Base-by-base conservation (phyloP, 2,113 vertebrate genomes). In the Polypterus senegalus region DNA sequence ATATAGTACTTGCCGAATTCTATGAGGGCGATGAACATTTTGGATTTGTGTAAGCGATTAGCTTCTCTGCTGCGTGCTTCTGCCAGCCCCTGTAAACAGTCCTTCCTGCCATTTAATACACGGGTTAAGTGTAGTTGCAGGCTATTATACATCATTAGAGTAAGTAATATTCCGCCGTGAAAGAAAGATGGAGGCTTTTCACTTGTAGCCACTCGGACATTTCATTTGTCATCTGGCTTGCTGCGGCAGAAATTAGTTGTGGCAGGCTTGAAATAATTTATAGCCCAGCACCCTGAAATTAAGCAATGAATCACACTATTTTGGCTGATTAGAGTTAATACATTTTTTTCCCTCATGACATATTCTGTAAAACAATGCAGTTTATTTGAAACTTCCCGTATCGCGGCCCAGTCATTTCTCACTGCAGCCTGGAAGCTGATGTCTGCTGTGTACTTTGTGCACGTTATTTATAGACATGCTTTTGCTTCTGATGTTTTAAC, bases 171-270 rank as follows among this genome's bases (percentile, higher is more conserved):
- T 81, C 83, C 86, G 81, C 80, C 75, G 72, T 65, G 80, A 78
- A 84, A 88, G 88, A 87, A 85, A 83, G 91, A 91, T 91, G 87
- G 89, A 79, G 76, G 83, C 79, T 79, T 83, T 81, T 85, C 86
- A 82, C 82, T 86, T 85, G 82, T 80, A 79, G 84, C 81, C 75
- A 73, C 76, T 76, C 67, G 76, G 84, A 83, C 84, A 69, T 83
- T 81, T 83, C 85, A 85, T 88, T 83, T 83, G 83, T 88, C 86
- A 84, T 83, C 74, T 72, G 56, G 76, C 68, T 73, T 66, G 73
- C 77, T 76, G 70, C 72, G 62, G 70, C 77, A 81, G 76, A 84
- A 82, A 86, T 87, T 80, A 85, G 82, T 78, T 71, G 74, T 81
- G 79, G 83, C 83, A 78, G 79, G 66, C 77, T 68, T 78, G 73